Conservation (phyloP, 2,113 vertebrate genomes). For the Lates calcarifer region DNA sequence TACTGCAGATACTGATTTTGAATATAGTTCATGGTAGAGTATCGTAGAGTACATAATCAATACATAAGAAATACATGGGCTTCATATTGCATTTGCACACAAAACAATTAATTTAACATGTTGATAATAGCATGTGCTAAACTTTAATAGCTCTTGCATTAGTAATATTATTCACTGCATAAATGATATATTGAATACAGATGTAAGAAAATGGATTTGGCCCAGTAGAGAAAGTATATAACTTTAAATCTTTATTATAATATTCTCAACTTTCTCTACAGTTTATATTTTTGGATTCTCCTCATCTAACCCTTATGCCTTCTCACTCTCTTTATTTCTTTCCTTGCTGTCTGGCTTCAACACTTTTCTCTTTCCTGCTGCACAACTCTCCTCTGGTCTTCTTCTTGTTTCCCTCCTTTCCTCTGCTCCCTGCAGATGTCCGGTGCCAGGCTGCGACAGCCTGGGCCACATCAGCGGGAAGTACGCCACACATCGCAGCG, state of each 20-base stretch:
- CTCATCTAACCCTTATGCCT: constrained; percentile 25
- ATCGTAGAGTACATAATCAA: constrained; percentile 68
- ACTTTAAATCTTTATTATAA: constrained; percentile 15
- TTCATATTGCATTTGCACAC: constrained; percentile 70
- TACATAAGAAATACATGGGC: constrained; percentile 65
- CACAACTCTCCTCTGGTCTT: constrained; percentile 1
- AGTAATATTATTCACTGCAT: constrained; percentile 31
- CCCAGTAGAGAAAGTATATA: constrained; percentile 42
- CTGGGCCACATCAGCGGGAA: constrained; percentile 98
- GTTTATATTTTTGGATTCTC: neutral
- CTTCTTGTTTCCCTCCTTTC: constrained; percentile 1
- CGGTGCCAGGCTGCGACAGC: constrained; percentile 95
- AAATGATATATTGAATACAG: constrained; percentile 27
- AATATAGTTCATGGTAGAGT: constrained; percentile 69
- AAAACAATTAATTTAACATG: constrained; percentile 52
- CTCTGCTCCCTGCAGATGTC: constrained; percentile 87
- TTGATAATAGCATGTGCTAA: constrained; percentile 33
- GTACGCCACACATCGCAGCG: constrained; percentile 97
- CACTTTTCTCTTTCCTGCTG: neutral
- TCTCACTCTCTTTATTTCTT: constrained; percentile 24
- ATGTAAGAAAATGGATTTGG: constrained; percentile 31
- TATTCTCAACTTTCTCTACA: constrained; percentile 52
- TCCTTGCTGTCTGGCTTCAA: constrained; percentile 2
- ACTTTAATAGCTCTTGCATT: constrained; percentile 34
- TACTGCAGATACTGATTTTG: constrained; percentile 73